Conservation (phyloP, 2,888 invertebrate genomes). For the Ornithoptera alexandrae region DNA sequence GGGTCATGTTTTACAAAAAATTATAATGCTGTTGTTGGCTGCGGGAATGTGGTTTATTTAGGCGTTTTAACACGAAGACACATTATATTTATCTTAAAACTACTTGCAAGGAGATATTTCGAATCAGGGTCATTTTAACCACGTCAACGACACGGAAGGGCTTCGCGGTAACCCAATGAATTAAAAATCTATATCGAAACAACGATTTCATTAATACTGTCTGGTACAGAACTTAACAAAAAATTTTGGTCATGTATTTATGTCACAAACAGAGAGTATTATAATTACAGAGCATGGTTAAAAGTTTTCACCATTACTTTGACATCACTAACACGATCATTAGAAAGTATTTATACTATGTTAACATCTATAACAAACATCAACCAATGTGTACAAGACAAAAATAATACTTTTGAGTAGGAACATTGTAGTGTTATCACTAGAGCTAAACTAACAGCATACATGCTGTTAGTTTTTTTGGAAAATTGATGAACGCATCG, state of each 20-base stretch:
- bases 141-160: constrained; percentile 23
- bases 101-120: constrained; percentile 9
- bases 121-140: constrained; percentile 15
- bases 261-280: neutral
- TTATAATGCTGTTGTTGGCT: neutral
- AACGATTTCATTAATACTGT: neutral
- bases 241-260: neutral
- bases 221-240: neutral
- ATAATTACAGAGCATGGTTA: neutral
- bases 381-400: neutral
- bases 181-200: constrained; percentile 17
- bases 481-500: neutral
- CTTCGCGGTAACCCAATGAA: constrained; percentile 26
- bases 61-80: constrained; percentile 6
- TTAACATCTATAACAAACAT: neutral
- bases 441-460: no score
- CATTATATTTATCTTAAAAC: constrained; percentile 13
- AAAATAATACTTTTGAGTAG: neutral
- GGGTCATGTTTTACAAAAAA: neutral
- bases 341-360: neutral
- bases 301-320: neutral
- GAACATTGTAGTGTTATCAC: neutral
- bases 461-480: neutral
- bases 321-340: neutral
- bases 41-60: constrained; percentile 13